Evolutionary conservation across 2,888 invertebrate genomes (phyloP), one percentile per base, ranked within the genome.

Genomic region (Leptarthrus brevirostris): DNA sequence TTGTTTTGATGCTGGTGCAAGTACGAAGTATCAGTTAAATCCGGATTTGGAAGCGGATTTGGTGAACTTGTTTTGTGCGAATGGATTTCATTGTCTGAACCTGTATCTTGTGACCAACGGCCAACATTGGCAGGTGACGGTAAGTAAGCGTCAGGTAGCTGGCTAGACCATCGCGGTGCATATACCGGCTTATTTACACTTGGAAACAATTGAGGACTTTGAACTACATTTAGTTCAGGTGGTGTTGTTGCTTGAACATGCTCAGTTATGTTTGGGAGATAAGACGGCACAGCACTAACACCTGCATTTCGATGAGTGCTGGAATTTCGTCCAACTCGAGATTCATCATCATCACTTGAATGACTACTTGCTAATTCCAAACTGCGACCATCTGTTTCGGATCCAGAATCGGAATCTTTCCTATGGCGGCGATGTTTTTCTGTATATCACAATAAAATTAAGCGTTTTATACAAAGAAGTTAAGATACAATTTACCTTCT

Each of bases 361-460:
- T 97, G 97, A 82, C 96, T 96, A 61, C 97, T 97, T 12, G 97
- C 97, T 64, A 97, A 88, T 80, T 97, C 97, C 75, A 97, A 87
- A 80, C 93, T 93, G 44, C 94, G 88, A 2, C 93, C 94, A 79
- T 82, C 86, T 2, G 93, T 92, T 69, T 95, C 95, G 0, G 93
- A 93, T 80, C 96, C 95, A 0, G 92, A 92, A 82, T 93, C 93
- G 0, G 92, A 90, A 77, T 91, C 90, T 79, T 90, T 90, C 6
- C 90, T 80, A 76, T 83, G 83, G 0, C 83, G 80, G 0, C 83
- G 80, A 1, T 82, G 78, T 76, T 83, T 83, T 70, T 83, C 82
- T 71, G 83, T 16, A n/a, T 16, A 22, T 14, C 6, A 47, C 14
- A n/a, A 3, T 66, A 12, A 14, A 47, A 71, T 34, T 22, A 24